Evolutionary conservation across 2,888 invertebrate species (phyloP), one percentile per base, ranked within the genome.

Genomic region (Drosophila algonquin): DNA sequence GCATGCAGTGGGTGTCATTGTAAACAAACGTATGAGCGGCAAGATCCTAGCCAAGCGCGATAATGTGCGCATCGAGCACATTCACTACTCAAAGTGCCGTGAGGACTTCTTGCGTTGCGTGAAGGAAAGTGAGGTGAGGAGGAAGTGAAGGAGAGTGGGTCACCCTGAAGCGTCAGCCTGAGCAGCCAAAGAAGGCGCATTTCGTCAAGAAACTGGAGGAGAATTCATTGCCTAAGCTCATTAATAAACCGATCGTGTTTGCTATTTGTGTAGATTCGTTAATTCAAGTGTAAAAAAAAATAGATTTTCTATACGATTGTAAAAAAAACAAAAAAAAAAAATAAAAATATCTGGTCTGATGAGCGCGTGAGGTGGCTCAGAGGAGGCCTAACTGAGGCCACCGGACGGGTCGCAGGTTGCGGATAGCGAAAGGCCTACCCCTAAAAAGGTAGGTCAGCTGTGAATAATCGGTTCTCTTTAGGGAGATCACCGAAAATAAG

Each of bases 71-170:
- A 95, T 99, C 92, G 99, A 99, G 93, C 99, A 99, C 89, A 95
- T 99, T 44, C 98, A 96, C 89, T 99, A 98, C 94, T 99, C 99
- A 63, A 98, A 98, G 93, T 99, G 99, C 94, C 94, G 99, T 89
- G 95, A 97, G 89, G 99, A 99, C 92, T 99, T 99, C 94, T 93
- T 99, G 89, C 95, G 95, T 81, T 95, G 99, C 65, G 98, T 99
- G 0, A 97, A 98, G 93, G 95, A 96, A 82, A 99, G 99, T 88
- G 98, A 98, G 96, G 96, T 87, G 98, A 97, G 92, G 96, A 95
- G n/a, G 57, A 96, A 96, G 88, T n/a, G n/a, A n/a, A n/a, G 96
- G 96, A 53, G 93, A 94, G 46, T 93, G 93, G 63, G 94, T 95
- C 54, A 93, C 93, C 80, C 93, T 97, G 71, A 97, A 96, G 93